phyloP scores from a whole-genome alignment of 2,888 invertebrate species.

The Gastracanthus pulcherrimus region DNA sequence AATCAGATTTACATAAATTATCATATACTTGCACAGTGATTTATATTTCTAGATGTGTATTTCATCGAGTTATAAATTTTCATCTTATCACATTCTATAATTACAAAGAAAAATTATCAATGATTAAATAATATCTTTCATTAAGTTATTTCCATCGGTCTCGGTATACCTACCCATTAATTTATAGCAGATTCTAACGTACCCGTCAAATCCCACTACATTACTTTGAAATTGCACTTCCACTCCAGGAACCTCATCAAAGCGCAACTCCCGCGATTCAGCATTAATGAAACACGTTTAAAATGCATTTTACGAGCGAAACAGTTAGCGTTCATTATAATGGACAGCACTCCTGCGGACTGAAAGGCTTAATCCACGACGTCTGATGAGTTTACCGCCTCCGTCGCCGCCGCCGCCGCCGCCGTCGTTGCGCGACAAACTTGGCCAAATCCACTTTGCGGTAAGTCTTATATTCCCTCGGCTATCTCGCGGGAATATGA shows the following conservation, averaged over 20 bases:
- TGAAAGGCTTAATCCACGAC: constrained; percentile 52
- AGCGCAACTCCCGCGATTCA: neutral
- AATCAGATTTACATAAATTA: no score
- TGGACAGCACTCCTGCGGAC: constrained; percentile 14
- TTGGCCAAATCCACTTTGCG: constrained; percentile 53
- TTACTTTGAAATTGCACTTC: neutral
- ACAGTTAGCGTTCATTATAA: constrained; percentile 41
- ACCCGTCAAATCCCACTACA: no score
- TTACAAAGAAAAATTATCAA: no score
- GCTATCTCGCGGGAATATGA: constrained; percentile 24
- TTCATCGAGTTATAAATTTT: no score
- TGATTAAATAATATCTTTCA: no score
- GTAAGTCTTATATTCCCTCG: constrained; percentile 48
- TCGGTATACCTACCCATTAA: no score
- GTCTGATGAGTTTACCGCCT: constrained; percentile 55
- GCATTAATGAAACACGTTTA: neutral
- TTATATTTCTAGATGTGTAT: no score
- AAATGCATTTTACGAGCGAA: neutral
- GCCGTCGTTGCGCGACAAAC: constrained; percentile 46
- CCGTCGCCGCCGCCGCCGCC: no score
- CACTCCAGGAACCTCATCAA: neutral
- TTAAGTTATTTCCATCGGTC: no score
- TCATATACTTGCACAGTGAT: no score
- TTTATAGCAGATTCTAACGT: no score
- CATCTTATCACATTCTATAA: no score